These are phyloP conservation scores for Aproaerema taeniolella DNA, from an alignment of 2,888 invertebrate species.

Conservation along the genomic window DNA sequence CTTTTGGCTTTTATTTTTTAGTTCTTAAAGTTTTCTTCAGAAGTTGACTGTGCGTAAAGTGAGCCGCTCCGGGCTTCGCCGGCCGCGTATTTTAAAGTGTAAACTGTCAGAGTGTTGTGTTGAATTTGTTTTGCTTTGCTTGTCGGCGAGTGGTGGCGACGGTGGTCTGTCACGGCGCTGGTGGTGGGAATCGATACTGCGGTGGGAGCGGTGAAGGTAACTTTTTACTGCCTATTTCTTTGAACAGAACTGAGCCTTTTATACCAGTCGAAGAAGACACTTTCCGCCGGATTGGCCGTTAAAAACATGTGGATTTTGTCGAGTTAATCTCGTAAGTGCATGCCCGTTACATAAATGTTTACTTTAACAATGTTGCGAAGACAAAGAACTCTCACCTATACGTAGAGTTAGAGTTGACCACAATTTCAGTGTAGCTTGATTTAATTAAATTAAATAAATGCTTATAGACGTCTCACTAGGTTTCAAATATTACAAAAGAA, in stretches of 20 bases:
- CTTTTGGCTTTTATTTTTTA: conserved; percentile 44
- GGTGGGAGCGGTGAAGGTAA: conserved; percentile 71
- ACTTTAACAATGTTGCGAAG: neutral
- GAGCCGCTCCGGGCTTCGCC: conserved; percentile 52
- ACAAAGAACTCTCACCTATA: neutral
- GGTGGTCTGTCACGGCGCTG: conserved; percentile 48
- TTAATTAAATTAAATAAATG: neutral
- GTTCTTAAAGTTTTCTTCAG: conserved; percentile 42
- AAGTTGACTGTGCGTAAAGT: conserved; percentile 54
- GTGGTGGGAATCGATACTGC: conserved; percentile 70
- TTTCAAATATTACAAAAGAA: too few relatives aligned
- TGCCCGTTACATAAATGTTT: neutral
- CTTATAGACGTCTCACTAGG: too few relatives aligned
- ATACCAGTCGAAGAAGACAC: too few relatives aligned
- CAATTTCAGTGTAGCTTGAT: neutral
- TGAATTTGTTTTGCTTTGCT: conserved; percentile 62
- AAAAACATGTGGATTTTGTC: neutral
- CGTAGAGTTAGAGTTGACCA: neutral
- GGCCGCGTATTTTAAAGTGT: conserved; percentile 48
- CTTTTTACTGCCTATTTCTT: conserved; percentile 30
- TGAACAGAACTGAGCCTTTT: neutral
- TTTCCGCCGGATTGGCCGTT: too few relatives aligned
- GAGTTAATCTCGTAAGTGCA: neutral
- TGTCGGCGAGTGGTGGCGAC: conserved; percentile 46
- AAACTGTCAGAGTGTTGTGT: conserved; percentile 58